Base-by-base conservation (phyloP, 1,140 invertebrate species). In the Pogonomyrmex californicus region DNA sequence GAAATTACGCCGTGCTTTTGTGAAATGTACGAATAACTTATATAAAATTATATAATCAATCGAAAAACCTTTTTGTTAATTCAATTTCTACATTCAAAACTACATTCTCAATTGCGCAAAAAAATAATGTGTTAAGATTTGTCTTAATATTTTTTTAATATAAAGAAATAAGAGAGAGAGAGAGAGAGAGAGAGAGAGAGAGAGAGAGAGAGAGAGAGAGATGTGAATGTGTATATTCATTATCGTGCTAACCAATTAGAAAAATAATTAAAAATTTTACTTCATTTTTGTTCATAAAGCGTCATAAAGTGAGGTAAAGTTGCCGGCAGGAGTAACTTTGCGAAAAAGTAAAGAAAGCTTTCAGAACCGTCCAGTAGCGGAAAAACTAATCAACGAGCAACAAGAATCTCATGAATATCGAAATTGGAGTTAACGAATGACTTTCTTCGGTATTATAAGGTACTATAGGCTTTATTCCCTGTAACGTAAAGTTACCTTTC, bases 361-460 rank as follows among this genome's bases (percentile, higher is more conserved):
- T 77, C 38, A 60, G 36, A 60, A 17, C 23, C 56, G 49, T 73
- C 33, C 70, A 38, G 71, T 54, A 56, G 14, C 41, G 75, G 56
- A 62, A 77, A 77, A 62, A 77, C 56, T 77, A 77, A 77, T 77
- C 56, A 76, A 56, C 54, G 54, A 33, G 56, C 75, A 33, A 77
- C 75, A 60, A 56, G 75, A 77, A 77, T 77, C 56, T 77, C 75
- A 77, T 77, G 75, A 77, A 77, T 77, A 77, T 77, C 56, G 56
- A 77, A 60, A 62, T 14, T 47, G 23, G 14, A 77, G 23, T 60
- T 77, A 77, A 77, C 75, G 41, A 77, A 47, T 77, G 41, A 77
- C 75, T 44, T 62, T 47, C 38, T 77, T 60, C 38, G 30, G 10
- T 77, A 77, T 77, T 77, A 77, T 44, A 62, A 17, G n/a, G 23